Evolutionary conservation across 1,140 invertebrate genomes (phyloP).

Genomic region (Drosophila ambigua): DNA sequence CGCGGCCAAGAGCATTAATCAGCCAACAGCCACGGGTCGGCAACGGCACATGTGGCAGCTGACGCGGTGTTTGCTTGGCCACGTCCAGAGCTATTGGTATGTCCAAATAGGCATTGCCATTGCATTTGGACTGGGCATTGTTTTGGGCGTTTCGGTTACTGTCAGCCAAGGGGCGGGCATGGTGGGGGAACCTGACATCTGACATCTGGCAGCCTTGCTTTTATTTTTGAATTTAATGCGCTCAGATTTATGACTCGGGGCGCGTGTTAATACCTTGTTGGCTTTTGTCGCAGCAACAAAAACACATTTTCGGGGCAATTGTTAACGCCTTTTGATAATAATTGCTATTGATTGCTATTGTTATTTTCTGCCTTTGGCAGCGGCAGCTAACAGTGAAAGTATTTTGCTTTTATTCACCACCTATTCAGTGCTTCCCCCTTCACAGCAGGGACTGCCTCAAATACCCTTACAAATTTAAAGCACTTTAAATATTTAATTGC

Average conservation of each 20-base stretch:
- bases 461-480: constrained; percentile 9
- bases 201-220: constrained; percentile 65
- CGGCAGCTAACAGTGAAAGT: constrained; percentile 58
- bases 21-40: neutral
- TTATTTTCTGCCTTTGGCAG: constrained; percentile 11
- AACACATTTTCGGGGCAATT: constrained; percentile 53
- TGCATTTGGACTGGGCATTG: constrained; percentile 49
- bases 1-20: constrained; percentile 49
- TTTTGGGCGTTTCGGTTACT: constrained; percentile 44
- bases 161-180: constrained; percentile 4
- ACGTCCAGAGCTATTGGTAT: neutral
- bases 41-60: constrained; percentile 16
- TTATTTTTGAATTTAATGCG: constrained; percentile 50
- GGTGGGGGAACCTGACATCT: constrained; percentile 34
- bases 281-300: constrained; percentile 59
- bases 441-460: constrained; percentile 12
- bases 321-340: constrained; percentile 52
- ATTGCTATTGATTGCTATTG: constrained; percentile 59
- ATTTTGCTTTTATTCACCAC: constrained; percentile 4
- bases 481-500: constrained; percentile 7
- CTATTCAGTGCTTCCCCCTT: constrained; percentile 11
- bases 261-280: constrained; percentile 68
- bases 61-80: too few species aligned
- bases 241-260: constrained; percentile 53
- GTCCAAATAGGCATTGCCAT: constrained; percentile 45